Percentiles rank a stretch among this genome's conserved stretches.
Conservation (phyloP, 92 coral and sea anemone genomes). For the Isaurus tuberculatus region DNA sequence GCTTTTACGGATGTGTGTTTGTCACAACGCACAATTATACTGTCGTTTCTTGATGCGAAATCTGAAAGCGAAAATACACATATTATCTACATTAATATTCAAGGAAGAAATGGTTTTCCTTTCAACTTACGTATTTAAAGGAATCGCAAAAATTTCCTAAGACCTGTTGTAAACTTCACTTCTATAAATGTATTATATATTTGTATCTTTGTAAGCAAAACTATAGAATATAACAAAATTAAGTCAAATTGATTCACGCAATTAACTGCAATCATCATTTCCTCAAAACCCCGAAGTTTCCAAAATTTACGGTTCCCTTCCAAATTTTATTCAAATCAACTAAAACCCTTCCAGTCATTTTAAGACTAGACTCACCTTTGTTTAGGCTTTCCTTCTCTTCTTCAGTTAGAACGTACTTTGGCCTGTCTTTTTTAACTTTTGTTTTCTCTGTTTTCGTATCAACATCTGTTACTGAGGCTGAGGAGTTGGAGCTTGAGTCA, state of each 20-base stretch:
- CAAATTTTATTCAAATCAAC: background rate
- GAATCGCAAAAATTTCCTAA: background rate
- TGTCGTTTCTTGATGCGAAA: slow-evolving; percentile 57
- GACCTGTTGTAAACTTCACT: background rate
- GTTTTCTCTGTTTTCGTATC: slow-evolving; percentile 44
- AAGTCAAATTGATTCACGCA: slow-evolving; percentile 2
- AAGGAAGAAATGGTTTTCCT: slow-evolving; percentile 19
- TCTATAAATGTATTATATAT: background rate
- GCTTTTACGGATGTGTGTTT: slow-evolving; percentile 58
- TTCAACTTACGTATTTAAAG: background rate
- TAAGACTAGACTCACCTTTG: slow-evolving; percentile 52
- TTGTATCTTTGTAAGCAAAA: background rate
- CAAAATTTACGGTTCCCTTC: background rate
- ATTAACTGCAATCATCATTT: background rate
- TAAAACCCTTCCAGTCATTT: background rate
- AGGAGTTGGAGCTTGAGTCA: slow-evolving; percentile 50
- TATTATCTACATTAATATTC: slow-evolving; percentile 17
- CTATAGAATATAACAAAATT: background rate
- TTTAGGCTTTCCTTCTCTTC: slow-evolving; percentile 58
- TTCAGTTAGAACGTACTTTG: slow-evolving; percentile 23
- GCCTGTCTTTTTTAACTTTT: background rate
- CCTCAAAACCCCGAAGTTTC: background rate
- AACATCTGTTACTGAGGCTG: slow-evolving; percentile 25
- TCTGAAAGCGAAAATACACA: slow-evolving; percentile 41
- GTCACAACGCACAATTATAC: slow-evolving; percentile 58